phyloP scores from a whole-genome alignment of 2,113 vertebrate genomes.

The Amia ocellicauda region DNA sequence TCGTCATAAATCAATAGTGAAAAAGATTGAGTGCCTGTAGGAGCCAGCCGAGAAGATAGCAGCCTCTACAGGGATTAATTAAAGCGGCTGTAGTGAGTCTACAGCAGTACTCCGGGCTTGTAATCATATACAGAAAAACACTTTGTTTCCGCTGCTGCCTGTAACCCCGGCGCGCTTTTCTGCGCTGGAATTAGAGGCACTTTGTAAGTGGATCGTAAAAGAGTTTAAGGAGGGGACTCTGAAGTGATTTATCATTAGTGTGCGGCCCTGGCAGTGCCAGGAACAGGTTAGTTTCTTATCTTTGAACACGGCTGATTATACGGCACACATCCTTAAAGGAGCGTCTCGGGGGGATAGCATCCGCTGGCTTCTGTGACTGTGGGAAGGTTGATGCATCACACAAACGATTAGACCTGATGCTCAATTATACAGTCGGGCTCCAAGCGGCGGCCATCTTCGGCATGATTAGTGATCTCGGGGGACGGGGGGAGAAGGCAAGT shows the following conservation, averaged over 20 bases:
- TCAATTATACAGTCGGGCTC: conserved; percentile 2
- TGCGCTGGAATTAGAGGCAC: not conserved
- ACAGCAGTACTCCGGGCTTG: not conserved
- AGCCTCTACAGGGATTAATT: conserved; percentile 14
- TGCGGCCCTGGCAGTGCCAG: not conserved
- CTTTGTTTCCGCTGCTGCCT: not conserved
- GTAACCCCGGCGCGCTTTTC: not conserved
- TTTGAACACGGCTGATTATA: conserved; percentile 20
- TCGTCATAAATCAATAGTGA: not conserved
- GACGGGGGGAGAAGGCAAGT: not conserved
- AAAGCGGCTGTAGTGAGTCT: not conserved
- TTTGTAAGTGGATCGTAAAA: conserved; percentile 5
- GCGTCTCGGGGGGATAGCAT: not conserved
- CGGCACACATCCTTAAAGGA: not conserved
- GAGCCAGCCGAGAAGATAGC: not conserved
- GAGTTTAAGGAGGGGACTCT: not conserved
- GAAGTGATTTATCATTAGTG: conserved; percentile 7
- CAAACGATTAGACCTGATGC: not conserved
- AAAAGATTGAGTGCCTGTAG: not conserved
- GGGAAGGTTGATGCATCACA: conserved; percentile 5
- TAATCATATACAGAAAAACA: conserved; percentile 13
- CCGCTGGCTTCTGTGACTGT: not conserved
- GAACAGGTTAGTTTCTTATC: not conserved
- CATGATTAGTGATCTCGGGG: not conserved
- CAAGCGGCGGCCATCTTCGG: not conserved